phyloP scores from a whole-genome alignment of 2,888 invertebrate genomes.

The Agonopterix heracliana region DNA sequence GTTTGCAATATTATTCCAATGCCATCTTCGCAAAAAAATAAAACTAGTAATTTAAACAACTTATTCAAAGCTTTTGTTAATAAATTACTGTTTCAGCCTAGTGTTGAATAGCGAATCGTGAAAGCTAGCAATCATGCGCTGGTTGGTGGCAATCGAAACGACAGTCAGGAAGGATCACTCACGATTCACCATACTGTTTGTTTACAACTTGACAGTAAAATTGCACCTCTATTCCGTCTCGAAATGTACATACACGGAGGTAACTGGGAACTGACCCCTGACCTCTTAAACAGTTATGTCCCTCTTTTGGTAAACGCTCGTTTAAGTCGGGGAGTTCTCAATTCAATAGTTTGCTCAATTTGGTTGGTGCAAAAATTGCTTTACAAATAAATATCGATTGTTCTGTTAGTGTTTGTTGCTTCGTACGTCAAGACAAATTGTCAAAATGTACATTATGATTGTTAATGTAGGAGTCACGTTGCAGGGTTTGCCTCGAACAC shows the following conservation, averaged over 20 bases:
- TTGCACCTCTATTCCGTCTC: conserved; percentile 19
- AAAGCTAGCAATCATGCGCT: conserved; percentile 15
- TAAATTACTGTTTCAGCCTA: too few species aligned
- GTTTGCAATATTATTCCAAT: too few species aligned
- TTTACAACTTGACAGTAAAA: conserved; percentile 34
- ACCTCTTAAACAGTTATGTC: neutral
- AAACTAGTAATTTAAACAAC: too few species aligned
- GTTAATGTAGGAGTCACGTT: too few species aligned
- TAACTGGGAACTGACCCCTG: conserved; percentile 4
- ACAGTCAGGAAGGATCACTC: conserved; percentile 29
- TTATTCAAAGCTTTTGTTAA: too few species aligned
- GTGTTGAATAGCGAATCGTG: too few species aligned
- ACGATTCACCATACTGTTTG: conserved; percentile 22
- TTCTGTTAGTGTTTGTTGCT: conserved; percentile 8
- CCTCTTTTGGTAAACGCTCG: conserved; percentile 6
- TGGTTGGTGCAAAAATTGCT: conserved; percentile 27
- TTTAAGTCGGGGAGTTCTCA: neutral
- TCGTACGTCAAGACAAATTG: too few species aligned
- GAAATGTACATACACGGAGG: conserved; percentile 3
- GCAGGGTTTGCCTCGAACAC: too few species aligned
- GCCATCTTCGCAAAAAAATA: too few species aligned
- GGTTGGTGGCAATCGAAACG: conserved; percentile 17
- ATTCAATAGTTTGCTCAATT: too few species aligned
- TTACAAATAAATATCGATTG: conserved; percentile 53
- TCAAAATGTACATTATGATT: too few species aligned